Evolutionary conservation across 2,797 vertebrate species (phyloP), one percentile per base, ranked within the genome.

Genomic region (Chaetophractus vellerosus): DNA sequence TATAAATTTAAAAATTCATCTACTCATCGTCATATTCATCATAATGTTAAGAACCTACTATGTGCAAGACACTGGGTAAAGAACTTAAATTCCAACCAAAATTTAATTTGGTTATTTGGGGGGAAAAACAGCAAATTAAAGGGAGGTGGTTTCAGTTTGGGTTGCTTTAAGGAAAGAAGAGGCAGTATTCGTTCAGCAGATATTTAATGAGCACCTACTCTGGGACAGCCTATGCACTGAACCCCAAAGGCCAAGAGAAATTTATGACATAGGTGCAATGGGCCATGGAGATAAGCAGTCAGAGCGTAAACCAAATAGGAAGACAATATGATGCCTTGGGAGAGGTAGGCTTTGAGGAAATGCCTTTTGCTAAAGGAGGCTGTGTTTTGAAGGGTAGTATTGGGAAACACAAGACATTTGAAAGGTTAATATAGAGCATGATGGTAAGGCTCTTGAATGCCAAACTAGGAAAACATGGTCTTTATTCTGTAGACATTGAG

Each of bases 81-180:
- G 59, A 55, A 41, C 48, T 90, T 63, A 59, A 80, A 92, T 21
- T 8, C 19, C 68, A 90, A 86, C 15, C 19, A 71, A 50, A 81
- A 33, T 87, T 87, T 71, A 55, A 75, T 61, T 63, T 90, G 66
- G 3, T 26, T 80, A 0, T 88, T 91, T 38, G 45, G 63, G 14
- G 59, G 66, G 52, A 96, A 71, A 18, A 19, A 19, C 52, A 18
- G 18, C 16, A 21, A 24, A n/a, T 36, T 45, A 68, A 84, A 83
- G 28, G 41, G 19, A 55, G 28, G 9, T 12, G 5, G 1, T 55
- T 18, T n/a, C n/a, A 45, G 10, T 14, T 80, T 61, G 1, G 45
- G 18, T 23, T 52, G 7, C 19, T 81, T 63, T 74, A 45, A 52
- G 63, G 28, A 15, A 33, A 71, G 15, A 71, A 68, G 45, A 55